A percentile compares a stretch with the other conserved stretches of the same genome.
These are phyloP conservation scores for Oryzias javanicus DNA, from an alignment of 2,113 vertebrate species.

Conservation along the genomic window DNA sequence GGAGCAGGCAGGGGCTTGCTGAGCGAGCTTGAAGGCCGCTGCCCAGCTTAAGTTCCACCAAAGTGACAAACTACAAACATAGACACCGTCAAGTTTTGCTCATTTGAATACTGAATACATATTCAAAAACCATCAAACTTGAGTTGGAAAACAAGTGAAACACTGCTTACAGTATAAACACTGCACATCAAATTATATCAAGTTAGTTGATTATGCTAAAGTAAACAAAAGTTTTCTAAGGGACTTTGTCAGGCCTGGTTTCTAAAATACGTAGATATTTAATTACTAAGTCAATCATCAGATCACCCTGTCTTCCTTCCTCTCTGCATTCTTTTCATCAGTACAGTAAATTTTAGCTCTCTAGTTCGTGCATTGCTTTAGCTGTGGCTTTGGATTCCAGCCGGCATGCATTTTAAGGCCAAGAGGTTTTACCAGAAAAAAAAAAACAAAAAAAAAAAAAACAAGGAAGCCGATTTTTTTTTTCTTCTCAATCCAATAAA, in stretches of 20 bases:
- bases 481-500: constrained; percentile 54
- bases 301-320: constrained; percentile 18
- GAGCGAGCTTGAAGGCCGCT: constrained; percentile 72
- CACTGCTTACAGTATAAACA: too few relatives aligned
- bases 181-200: too few relatives aligned
- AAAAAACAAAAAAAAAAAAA: constrained; percentile 36
- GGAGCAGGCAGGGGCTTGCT: constrained; percentile 70
- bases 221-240: too few relatives aligned
- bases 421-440: constrained; percentile 45
- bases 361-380: constrained; percentile 56
- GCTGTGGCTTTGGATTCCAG: constrained; percentile 67
- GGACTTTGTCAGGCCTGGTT: constrained; percentile 1
- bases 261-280: constrained; percentile 16
- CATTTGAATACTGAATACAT: constrained; percentile 10
- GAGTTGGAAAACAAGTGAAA: too few relatives aligned
- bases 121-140: constrained; percentile 6
- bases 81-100: constrained; percentile 10
- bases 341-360: constrained; percentile 56
- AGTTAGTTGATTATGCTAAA: too few relatives aligned
- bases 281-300: constrained; percentile 4
- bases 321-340: constrained; percentile 19
- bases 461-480: constrained; percentile 28
- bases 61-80: constrained; percentile 59
- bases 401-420: constrained; percentile 64
- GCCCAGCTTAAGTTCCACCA: constrained; percentile 70